A percentile compares a stretch with the other conserved stretches of the same genome.
These are phyloP conservation scores for Ceratosolen solmsi DNA, from an alignment of 1,140 invertebrate species.

Conservation along the genomic window DNA sequence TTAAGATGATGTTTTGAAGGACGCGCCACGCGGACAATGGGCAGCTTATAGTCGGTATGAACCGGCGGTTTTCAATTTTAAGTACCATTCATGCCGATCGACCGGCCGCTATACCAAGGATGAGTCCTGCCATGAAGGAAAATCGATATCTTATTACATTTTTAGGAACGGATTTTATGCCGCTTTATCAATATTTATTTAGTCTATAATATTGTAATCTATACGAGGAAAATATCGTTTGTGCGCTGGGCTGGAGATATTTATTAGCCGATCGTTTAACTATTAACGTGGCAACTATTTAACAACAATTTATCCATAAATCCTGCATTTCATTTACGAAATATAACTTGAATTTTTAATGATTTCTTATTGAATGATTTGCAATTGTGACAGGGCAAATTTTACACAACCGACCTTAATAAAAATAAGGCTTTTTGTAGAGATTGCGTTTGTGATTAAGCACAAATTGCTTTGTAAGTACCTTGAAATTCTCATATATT, in stretches of 20 bases:
- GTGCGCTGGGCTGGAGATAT: background rate
- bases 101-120: background rate
- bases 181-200: slow-evolving; percentile 29
- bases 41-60: slow-evolving; percentile 19
- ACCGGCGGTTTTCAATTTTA: slow-evolving; percentile 47
- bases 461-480: too few relatives aligned
- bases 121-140: background rate
- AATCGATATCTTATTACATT: slow-evolving; percentile 27
- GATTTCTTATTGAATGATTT: too few relatives aligned
- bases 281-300: too few relatives aligned
- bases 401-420: too few relatives aligned
- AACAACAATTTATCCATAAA: too few relatives aligned
- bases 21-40: slow-evolving; percentile 29
- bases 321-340: too few relatives aligned
- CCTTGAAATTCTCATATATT: too few relatives aligned
- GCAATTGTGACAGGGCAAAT: too few relatives aligned
- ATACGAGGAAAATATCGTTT: background rate
- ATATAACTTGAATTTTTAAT: too few relatives aligned
- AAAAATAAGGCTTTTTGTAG: too few relatives aligned
- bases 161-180: slow-evolving; percentile 22
- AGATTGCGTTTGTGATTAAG: too few relatives aligned
- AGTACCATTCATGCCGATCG: slow-evolving; percentile 2
- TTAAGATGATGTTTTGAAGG: slow-evolving; percentile 3
- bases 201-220: slow-evolving; percentile 15
- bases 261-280: background rate